A percentile compares a stretch with the other conserved stretches of the same genome.
phyloP scores from a whole-genome alignment of 2,113 vertebrate species.

The Phylloscopus trochilus region DNA sequence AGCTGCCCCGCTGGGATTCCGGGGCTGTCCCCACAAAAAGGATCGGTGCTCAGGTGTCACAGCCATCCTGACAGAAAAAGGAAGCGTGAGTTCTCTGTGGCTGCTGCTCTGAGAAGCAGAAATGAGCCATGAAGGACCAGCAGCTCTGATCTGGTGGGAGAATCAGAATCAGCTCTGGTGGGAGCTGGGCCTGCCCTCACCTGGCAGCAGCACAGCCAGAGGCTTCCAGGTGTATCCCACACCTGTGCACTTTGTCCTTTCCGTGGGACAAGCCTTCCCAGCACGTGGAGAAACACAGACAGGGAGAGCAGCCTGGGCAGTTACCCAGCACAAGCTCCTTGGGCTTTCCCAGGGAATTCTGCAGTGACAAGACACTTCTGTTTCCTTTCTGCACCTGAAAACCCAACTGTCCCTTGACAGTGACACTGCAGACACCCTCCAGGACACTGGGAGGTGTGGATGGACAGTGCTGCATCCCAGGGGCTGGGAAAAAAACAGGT shows the following conservation, averaged over 20 bases:
- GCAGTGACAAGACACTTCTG: not conserved
- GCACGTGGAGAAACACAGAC: fast-evolving
- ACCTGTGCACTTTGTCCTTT: not conserved
- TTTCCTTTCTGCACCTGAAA: not conserved
- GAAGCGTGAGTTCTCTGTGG: not conserved
- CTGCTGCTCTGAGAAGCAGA: not conserved
- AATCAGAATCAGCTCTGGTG: fast-evolving
- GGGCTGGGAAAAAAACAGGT: not conserved
- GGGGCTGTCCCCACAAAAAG: fast-evolving
- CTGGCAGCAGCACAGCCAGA: not conserved
- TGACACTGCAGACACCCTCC: not conserved
- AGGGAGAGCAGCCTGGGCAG: not conserved
- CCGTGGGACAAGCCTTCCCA: not conserved
- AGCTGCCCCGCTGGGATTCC: not conserved
- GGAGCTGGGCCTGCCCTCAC: not conserved
- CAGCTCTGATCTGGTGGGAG: too few relatives aligned
- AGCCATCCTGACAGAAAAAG: not conserved
- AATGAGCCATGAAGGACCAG: not conserved
- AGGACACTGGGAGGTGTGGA: fast-evolving
- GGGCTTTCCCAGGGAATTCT: not conserved
- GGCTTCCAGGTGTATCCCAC: not conserved
- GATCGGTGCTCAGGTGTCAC: not conserved
- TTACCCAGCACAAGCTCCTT: not conserved
- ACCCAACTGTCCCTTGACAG: not conserved
- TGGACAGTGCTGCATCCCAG: not conserved